phyloP scores from a whole-genome alignment of 2,797 vertebrate genomes.

The Rhodeus uyekii region DNA sequence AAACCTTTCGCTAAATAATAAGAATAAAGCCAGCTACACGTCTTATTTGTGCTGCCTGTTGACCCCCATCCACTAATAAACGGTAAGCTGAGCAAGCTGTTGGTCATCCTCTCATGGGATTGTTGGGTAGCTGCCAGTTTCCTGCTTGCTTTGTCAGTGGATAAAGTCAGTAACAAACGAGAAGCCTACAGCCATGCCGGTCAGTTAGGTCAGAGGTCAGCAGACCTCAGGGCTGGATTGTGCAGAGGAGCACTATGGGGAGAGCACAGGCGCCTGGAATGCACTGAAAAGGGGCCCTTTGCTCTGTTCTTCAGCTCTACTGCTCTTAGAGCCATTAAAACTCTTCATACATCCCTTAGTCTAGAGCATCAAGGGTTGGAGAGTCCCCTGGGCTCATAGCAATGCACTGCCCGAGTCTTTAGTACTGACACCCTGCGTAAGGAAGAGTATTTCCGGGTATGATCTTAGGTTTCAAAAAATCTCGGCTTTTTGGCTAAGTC shows the following conservation, averaged over 20 bases:
- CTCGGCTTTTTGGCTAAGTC: slow-evolving; percentile 40
- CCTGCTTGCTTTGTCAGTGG: slow-evolving; percentile 84
- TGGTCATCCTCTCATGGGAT: slow-evolving; percentile 86
- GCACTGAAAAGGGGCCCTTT: slow-evolving; percentile 72
- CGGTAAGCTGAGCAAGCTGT: slow-evolving; percentile 89
- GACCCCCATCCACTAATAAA: slow-evolving; percentile 76
- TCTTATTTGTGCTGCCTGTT: slow-evolving; percentile 57
- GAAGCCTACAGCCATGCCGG: slow-evolving; percentile 84
- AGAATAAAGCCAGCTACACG: slow-evolving; percentile 64
- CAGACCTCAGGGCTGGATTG: slow-evolving; percentile 76
- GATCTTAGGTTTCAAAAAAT: no score
- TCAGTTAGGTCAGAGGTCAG: slow-evolving; percentile 84
- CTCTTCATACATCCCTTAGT: slow-evolving; percentile 63
- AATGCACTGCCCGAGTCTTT: slow-evolving; percentile 57
- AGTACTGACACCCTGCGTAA: slow-evolving; percentile 65
- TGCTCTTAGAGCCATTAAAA: slow-evolving; percentile 68
- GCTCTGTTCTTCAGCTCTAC: slow-evolving; percentile 37
- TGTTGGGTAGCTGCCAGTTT: slow-evolving; percentile 85
- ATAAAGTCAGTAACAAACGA: slow-evolving; percentile 90
- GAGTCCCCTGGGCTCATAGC: slow-evolving; percentile 66
- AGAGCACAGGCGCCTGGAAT: slow-evolving; percentile 68
- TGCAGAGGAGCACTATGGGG: slow-evolving; percentile 74
- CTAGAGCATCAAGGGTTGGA: slow-evolving; percentile 68
- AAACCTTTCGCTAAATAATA: slow-evolving; percentile 56
- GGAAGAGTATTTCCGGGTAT: slow-evolving; percentile 65